Evolutionary conservation across 2,888 invertebrate genomes (phyloP).

Genomic region (Pandemis cinnamomeana): DNA sequence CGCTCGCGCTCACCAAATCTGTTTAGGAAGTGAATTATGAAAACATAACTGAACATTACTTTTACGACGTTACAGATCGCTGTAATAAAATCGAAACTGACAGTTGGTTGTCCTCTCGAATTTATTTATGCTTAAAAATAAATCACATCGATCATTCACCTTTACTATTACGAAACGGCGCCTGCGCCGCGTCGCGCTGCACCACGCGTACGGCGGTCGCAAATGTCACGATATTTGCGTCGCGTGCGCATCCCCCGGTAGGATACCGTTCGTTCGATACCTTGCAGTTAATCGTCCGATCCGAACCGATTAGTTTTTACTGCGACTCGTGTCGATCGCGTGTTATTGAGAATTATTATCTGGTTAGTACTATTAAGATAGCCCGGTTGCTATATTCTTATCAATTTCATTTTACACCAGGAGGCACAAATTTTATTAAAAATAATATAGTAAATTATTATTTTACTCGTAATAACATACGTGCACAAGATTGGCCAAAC

Average conservation of each 20-base stretch:
- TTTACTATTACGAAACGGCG: slow-evolving; percentile 69
- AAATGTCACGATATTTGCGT: slow-evolving; percentile 79
- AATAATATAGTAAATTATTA: slow-evolving; percentile 5
- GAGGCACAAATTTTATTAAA: slow-evolving; percentile 9
- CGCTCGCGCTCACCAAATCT: not conserved
- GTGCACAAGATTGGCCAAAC: slow-evolving; percentile 4
- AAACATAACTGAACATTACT: slow-evolving; percentile 8
- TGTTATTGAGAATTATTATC: slow-evolving; percentile 15
- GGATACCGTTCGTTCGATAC: slow-evolving; percentile 55
- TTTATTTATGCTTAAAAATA: slow-evolving; percentile 51
- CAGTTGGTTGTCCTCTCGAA: slow-evolving; percentile 41
- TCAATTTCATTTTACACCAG: not conserved
- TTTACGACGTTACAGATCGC: slow-evolving; percentile 25
- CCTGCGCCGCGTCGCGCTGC: slow-evolving; percentile 48
- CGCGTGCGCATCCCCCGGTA: slow-evolving; percentile 66
- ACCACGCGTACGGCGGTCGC: slow-evolving; percentile 43
- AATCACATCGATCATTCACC: slow-evolving; percentile 76
- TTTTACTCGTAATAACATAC: not conserved
- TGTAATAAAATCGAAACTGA: slow-evolving; percentile 30
- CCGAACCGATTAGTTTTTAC: slow-evolving; percentile 53
- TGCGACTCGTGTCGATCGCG: slow-evolving; percentile 31
- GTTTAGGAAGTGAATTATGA: slow-evolving; percentile 29
- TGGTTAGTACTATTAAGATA: slow-evolving; percentile 2
- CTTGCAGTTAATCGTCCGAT: slow-evolving; percentile 60
- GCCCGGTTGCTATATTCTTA: slow-evolving; percentile 17